Base-by-base conservation (phyloP, 2,888 invertebrate genomes). In the Blomia tropicalis region DNA sequence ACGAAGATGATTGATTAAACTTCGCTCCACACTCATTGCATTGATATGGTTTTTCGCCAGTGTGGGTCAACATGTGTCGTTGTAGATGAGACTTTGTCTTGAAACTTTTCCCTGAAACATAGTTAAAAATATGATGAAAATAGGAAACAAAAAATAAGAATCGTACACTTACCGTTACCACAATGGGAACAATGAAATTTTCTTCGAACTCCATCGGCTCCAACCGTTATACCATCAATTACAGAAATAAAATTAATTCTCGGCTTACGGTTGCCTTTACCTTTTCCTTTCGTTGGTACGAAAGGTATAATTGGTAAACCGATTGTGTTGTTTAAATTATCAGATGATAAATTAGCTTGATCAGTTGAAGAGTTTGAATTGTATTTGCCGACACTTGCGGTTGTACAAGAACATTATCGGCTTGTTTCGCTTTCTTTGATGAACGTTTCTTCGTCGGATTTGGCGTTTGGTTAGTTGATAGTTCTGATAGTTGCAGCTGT, bases 141-240 rank as follows among this genome's bases (percentile, higher is more conserved):
- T 23, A 36, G n/a, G 36, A 59, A 3, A 43, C 59, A 23, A n/a
- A n/a, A n/a, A 47, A 29, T 30, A 4, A 19, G 23, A 1, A 47
- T 32, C 27, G 17, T n/a, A n/a, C 25, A 54, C 31, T 32, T 54
- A 61, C 61, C 61, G 31, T 61, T 61, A 29, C 65, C 65, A 59
- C 65, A 65, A 62, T 65, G 65, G 29, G 64, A 64, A 62, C 65
- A 65, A 27, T 62, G 63, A 62, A 65, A 65, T 44, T 65, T 65
- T 54, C 65, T 41, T 27, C 61, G 27, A 22, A 53, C 59, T 23
- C 53, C 60, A 27, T 59, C 59, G 3, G 30, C 60, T 7, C 51
- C 44, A 25, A 30, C 14, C 31, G 47, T 59, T 17, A 36, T 54
- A 4, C 54, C 54, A 32, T 61, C 36, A 29, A 43, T 30, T 27